phyloP scores from a whole-genome alignment of 2,888 invertebrate genomes.

The Tethea ocularis region DNA sequence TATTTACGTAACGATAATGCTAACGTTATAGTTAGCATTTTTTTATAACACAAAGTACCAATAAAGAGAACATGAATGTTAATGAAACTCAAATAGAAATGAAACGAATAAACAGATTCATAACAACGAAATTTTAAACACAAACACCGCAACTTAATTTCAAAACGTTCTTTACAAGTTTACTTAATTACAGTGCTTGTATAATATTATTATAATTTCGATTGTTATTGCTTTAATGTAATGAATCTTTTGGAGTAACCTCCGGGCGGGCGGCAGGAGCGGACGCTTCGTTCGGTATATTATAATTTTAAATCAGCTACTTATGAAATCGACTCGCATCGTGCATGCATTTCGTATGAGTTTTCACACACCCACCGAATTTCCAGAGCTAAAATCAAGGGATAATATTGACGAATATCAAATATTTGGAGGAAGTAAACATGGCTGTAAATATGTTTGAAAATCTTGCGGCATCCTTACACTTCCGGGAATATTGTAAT shows the following conservation, averaged over 20 bases:
- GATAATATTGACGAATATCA: constrained; percentile 13
- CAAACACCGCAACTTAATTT: background rate
- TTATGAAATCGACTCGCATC: constrained; percentile 52
- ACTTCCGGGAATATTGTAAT: no score
- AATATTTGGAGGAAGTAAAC: constrained; percentile 1
- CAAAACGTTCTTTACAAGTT: background rate
- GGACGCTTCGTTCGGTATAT: constrained; percentile 37
- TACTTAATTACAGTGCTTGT: background rate
- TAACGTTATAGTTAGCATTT: no score
- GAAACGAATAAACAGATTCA: constrained; percentile 1
- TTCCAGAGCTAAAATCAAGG: constrained; percentile 33
- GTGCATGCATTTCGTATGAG: constrained; percentile 57
- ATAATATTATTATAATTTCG: background rate
- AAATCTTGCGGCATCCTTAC: no score
- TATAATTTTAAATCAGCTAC: constrained; percentile 67
- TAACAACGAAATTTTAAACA: background rate
- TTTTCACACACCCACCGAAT: constrained; percentile 44
- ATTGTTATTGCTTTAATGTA: constrained; percentile 7
- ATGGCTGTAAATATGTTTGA: constrained; percentile 1
- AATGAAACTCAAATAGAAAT: background rate
- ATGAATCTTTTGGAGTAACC: constrained; percentile 2
- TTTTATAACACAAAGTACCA: no score
- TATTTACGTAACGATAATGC: no score
- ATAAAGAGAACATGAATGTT: background rate
- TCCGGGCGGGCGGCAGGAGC: background rate